A percentile compares a stretch with the other conserved stretches of the same genome.
These are phyloP conservation scores for Pseudococcus viburni DNA, from an alignment of 2,888 invertebrate genomes.

Conservation along the genomic window DNA sequence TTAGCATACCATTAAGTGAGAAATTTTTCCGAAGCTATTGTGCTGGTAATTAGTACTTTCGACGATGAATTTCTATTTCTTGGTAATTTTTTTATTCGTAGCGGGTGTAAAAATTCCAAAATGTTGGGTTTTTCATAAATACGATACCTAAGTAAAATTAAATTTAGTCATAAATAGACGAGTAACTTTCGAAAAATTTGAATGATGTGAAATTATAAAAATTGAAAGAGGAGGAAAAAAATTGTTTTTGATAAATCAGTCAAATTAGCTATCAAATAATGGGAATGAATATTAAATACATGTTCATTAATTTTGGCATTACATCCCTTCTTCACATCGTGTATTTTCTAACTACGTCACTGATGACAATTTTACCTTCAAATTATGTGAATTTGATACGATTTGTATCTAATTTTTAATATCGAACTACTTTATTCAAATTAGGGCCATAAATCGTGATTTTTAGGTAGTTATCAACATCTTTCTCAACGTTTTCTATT, in stretches of 20 bases:
- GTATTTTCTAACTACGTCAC: not conserved
- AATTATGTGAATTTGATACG: not conserved
- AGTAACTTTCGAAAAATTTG: too few species aligned
- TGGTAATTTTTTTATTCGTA: not conserved
- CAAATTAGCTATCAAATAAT: not conserved
- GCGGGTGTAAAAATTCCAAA: too few species aligned
- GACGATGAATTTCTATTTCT: not conserved
- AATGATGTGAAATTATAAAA: too few species aligned
- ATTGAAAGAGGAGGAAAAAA: too few species aligned
- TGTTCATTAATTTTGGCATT: too few species aligned
- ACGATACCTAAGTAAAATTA: too few species aligned
- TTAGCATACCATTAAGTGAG: not conserved
- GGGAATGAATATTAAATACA: not conserved
- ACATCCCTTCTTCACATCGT: not conserved
- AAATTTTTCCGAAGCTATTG: not conserved
- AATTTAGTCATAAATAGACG: too few species aligned
- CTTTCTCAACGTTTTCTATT: not conserved
- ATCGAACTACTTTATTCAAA: conserved; percentile 2
- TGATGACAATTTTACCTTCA: not conserved
- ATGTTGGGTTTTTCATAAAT: too few species aligned
- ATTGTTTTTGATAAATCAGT: too few species aligned
- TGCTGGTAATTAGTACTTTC: not conserved
- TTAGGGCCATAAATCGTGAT: not conserved
- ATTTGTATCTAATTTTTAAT: not conserved
- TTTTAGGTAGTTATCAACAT: not conserved